These are phyloP conservation scores for Apodemia duryi DNA, from an alignment of 2,888 invertebrate species.

Conservation along the genomic window DNA sequence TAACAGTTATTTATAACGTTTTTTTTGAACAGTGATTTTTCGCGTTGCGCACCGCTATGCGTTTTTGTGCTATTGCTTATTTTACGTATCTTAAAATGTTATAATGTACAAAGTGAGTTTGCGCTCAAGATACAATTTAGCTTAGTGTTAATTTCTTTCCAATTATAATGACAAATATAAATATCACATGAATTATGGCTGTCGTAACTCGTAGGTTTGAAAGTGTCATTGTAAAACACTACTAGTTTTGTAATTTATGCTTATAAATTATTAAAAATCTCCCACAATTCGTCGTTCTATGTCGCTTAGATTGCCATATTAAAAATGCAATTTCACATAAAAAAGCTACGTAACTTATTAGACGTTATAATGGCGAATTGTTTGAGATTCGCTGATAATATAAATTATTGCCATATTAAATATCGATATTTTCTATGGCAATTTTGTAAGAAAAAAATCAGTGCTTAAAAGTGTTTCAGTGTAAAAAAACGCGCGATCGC, in stretches of 20 bases:
- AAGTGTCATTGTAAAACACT: slow-evolving; percentile 24
- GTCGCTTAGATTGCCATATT: slow-evolving; percentile 21
- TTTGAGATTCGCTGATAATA: slow-evolving; percentile 4
- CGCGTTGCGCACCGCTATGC: slow-evolving; percentile 31
- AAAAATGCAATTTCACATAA: slow-evolving; percentile 18
- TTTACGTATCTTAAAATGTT: slow-evolving; percentile 63
- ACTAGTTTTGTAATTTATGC: slow-evolving; percentile 26
- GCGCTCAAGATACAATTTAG: slow-evolving; percentile 72
- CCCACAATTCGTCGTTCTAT: slow-evolving; percentile 11
- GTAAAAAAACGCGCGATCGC: slow-evolving; percentile 49
- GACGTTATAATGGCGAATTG: background rate
- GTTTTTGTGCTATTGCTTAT: slow-evolving; percentile 59
- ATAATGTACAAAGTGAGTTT: slow-evolving; percentile 77
- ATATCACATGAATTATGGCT: slow-evolving; percentile 24
- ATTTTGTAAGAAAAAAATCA: slow-evolving; percentile 21
- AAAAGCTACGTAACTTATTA: background rate
- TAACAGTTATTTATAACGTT: slow-evolving; percentile 27
- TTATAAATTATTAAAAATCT: slow-evolving; percentile 23
- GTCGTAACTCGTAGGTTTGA: slow-evolving; percentile 19
- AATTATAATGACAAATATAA: slow-evolving; percentile 43
- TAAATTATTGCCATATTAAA: slow-evolving; percentile 17
- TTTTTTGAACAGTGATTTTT: slow-evolving; percentile 30
- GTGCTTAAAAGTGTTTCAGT: slow-evolving; percentile 25
- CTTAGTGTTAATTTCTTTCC: slow-evolving; percentile 56
- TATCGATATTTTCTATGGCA: slow-evolving; percentile 23